phyloP scores from a whole-genome alignment of 2,113 vertebrate species.

The Cinclus mexicanus region DNA sequence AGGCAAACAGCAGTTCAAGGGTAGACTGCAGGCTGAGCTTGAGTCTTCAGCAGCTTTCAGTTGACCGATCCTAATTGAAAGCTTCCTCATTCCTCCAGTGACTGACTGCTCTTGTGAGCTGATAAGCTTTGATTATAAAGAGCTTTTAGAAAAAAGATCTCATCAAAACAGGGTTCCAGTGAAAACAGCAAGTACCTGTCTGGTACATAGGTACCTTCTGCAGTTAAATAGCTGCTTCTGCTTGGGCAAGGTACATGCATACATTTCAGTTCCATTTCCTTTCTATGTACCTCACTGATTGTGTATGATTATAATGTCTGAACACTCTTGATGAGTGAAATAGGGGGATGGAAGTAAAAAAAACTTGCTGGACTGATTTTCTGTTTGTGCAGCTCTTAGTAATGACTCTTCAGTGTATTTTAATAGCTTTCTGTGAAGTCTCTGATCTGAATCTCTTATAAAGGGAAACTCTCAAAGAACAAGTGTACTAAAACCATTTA shows the following conservation, averaged over 20 bases:
- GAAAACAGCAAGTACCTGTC: not conserved
- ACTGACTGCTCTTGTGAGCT: not conserved
- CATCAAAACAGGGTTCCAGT: not conserved
- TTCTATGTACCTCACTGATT: not conserved
- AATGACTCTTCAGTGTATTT: not conserved
- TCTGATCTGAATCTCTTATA: not conserved
- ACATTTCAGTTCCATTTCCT: not conserved
- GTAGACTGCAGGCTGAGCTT: not conserved
- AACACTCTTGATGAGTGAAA: not conserved
- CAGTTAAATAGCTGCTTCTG: not conserved
- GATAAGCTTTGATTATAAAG: not conserved
- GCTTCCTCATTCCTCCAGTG: not conserved
- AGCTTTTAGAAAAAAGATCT: not conserved
- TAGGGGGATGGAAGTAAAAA: not conserved
- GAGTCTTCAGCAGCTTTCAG: not conserved
- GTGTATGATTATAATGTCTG: not conserved
- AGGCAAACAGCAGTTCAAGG: not conserved
- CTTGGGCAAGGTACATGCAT: not conserved
- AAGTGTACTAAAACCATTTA: not conserved
- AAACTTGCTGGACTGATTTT: not conserved
- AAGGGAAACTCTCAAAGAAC: not conserved
- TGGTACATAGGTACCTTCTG: not conserved
- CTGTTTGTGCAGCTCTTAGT: not conserved
- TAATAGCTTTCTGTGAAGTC: not conserved
- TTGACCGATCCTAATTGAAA: not conserved